Base-by-base conservation (phyloP, 2,113 vertebrate species). In the Pterocles orientalis region DNA sequence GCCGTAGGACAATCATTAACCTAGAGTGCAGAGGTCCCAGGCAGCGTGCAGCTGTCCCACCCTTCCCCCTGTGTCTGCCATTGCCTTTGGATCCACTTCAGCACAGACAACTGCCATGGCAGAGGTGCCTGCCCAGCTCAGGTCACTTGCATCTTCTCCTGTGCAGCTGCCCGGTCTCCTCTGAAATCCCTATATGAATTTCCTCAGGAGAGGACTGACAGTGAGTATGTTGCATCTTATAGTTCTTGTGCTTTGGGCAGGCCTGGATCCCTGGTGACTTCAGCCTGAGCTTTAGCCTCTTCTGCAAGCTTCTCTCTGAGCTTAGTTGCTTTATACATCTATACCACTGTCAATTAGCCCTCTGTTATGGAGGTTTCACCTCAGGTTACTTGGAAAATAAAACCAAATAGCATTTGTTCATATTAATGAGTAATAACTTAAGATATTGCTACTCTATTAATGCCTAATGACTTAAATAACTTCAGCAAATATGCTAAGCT, bases 361-460 rank as follows among this genome's bases (percentile, higher is more conserved):
- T 94, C 66, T 73, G 20, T 83, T 85, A 89, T 61, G 75, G 34
- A 94, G 34, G 26, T 85, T 89, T 91, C 54, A 43, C 51, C 77
- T 95, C 80, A 79, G 65, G 81, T 96, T 89, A 85, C 79, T 78
- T 91, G 61, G n/a, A 75, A 97, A 95, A 92, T 66, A 94, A 86
- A 75, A 33, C 19, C 64, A 65, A 96, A 82, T 89, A 97, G 53
- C 29, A 58, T 78, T 41, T 41, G 82, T 65, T 94, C 34, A 75
- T 94, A n/a, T 70, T 95, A 92, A 96, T 97, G 92, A 97, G 77
- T 95, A 96, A 97, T 88, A 71, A 94, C n/a, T 92, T 97, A 76
- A 62, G 70, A 60, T 94, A 92, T 47, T 84, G 23, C 58, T 90
- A 90, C 60, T 68, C 68, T 82, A 47, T 95, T 96, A 78, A 17